A percentile compares a stretch with the other conserved stretches of the same genome.
These are phyloP conservation scores for Corythaeola cristata DNA, from an alignment of 2,113 vertebrate genomes.

Conservation along the genomic window DNA sequence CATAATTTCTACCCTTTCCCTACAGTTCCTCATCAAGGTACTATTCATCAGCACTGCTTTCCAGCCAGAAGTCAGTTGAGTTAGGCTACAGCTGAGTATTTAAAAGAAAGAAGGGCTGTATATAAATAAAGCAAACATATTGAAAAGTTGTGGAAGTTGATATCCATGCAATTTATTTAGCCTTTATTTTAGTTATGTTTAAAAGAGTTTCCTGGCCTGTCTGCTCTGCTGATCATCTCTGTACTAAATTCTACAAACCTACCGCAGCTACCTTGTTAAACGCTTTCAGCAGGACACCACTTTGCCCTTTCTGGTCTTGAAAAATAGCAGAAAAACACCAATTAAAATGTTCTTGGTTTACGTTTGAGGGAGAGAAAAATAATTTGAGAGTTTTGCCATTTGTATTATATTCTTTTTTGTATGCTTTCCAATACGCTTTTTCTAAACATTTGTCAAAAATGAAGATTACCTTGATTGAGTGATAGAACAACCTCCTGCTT, in stretches of 20 bases:
- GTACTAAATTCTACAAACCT: not conserved
- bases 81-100: not conserved
- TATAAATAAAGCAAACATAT: not conserved
- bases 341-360: not conserved
- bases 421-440: not conserved
- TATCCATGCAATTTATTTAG: not conserved
- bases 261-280: not conserved
- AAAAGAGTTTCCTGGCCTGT: not conserved
- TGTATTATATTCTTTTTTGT: not conserved
- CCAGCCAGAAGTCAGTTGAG: not conserved
- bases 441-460: not conserved
- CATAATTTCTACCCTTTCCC: not conserved
- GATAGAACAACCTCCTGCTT: not conserved
- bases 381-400: not conserved
- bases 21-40: not conserved
- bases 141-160: not conserved
- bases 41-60: not conserved
- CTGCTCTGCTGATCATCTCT: not conserved
- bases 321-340: not conserved
- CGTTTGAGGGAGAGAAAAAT: not conserved
- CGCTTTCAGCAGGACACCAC: not conserved
- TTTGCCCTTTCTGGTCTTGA: not conserved
- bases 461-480: not conserved
- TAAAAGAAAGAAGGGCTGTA: not conserved
- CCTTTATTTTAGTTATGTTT: not conserved